Base-by-base conservation (phyloP, 2,888 invertebrate genomes). In the Tiliacea citrago region DNA sequence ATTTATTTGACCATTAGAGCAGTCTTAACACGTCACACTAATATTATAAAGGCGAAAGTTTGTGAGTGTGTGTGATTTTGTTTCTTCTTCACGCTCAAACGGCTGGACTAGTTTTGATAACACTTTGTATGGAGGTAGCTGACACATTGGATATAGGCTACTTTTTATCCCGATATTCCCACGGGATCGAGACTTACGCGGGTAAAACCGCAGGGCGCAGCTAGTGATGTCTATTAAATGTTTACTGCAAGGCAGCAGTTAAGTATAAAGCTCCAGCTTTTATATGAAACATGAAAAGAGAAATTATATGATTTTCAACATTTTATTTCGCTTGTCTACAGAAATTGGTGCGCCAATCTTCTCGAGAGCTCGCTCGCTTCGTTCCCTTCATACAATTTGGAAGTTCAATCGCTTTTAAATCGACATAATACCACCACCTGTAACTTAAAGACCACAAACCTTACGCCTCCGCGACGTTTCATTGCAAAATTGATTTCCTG, bases 401-500 rank as follows among this genome's bases (percentile, higher is more conserved):
- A 87, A 86, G 86, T 82, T 86, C 88, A 86, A 90, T 90, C 89
- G 89, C 88, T 90, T 92, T 93, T 91, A 90, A 91, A 91, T 90
- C 87, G 89, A 86, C 90, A 91, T 88, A 81, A 87, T 86, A 78
- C 88, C 88, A 87, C 89, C 94, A 94, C 94, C 93, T 94, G 94
- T 93, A 92, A 91, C 91, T 93, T 90, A 91, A 93, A 91, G 90
- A 90, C 91, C 86, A 91, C 93, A 91, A 93, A 92, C 91, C 90
- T 94, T 92, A 94, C 95, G 95, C 95, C 95, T 94, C 93, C 94
- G 90, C 94, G 94, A 95, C 92, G 94, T 93, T 94, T 94, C 92
- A 92, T 91, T 91, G 93, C 93, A 93, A 96, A 96, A 96, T 96
- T 96, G 96, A 96, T 96, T 96, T 93, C 94, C 93, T 89, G 96